Evolutionary conservation across 2,797 vertebrate genomes (phyloP).

Genomic region (Phataginus tricuspis): DNA sequence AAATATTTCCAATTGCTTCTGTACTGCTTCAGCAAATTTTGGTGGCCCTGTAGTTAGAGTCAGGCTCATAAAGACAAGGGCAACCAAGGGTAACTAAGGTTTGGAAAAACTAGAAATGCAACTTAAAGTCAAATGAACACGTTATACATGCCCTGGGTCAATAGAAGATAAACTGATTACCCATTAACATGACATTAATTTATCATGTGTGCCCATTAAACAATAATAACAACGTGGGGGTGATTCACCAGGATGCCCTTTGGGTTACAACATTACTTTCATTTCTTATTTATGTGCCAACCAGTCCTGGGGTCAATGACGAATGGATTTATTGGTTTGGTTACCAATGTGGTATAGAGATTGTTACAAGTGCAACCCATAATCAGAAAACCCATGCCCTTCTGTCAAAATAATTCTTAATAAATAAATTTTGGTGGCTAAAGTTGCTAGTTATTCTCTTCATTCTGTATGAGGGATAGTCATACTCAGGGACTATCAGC

Average conservation of each 20-base stretch:
- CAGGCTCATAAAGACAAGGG: not conserved
- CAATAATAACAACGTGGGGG: conserved; percentile 54
- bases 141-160: conserved; percentile 14
- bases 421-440: not conserved
- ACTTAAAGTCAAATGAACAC: conserved; percentile 51
- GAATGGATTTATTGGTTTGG: not conserved
- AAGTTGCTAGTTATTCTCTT: conserved; percentile 7
- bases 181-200: conserved; percentile 64
- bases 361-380: not conserved
- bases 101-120: conserved; percentile 43
- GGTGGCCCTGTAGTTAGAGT: not conserved
- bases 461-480: not conserved
- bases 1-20: conserved; percentile 55
- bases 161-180: conserved; percentile 58
- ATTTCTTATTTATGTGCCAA: conserved; percentile 39
- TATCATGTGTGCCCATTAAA: conserved; percentile 62
- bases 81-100: not conserved
- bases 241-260: conserved; percentile 8
- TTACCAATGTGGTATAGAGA: not conserved
- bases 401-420: not conserved
- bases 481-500: not conserved
- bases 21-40: conserved; percentile 44
- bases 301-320: not conserved
- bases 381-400: conserved; percentile 29
- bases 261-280: conserved; percentile 42